Base-by-base conservation (phyloP, 2,888 invertebrate species). In the Brenthis hecate region DNA sequence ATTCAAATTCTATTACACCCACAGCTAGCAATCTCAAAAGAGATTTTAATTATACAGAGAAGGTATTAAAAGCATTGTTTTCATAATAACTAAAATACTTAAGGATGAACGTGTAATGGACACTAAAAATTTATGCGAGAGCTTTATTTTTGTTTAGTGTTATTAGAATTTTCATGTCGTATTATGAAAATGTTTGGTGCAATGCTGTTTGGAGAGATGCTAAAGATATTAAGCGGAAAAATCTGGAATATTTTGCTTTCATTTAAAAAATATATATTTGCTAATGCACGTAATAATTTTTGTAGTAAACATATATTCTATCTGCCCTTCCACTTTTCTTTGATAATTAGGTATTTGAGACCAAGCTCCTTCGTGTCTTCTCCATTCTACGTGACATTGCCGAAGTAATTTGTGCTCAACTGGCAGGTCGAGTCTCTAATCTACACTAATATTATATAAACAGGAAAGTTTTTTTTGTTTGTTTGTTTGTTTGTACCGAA, bases 91-190 rank as follows among this genome's bases (percentile, higher is more conserved):
- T 66, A 63, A 73, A 72, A 65, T 66, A 66, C 55, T 86, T 85
- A 85, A 78, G 81, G 79, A 84, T 86, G 80, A 88, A 84, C 85
- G 85, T 73, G 76, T 83, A 81, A 88, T 78, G 85, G 69, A 58
- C 67, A 75, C 78, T 84, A 72, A 77, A 85, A 73, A 83, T 70
- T 77, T 75, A 73, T 62, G 28, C 48, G 50, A 62, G 51, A 56
- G 54, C 43, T 62, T 70, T 68, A 66, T 62, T 58, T 47, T 62
- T 66, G 47, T 69, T 71, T 66, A 72, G 56, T 54, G 51, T 65
- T 65, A 69, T 65, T 56, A 50, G 56, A 61, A 64, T 65, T 28
- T 57, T 65, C 43, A 32, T 23, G 64, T 23, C 13, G 13, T 56
- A 47, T n/a, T 56, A 60, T 58, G n/a, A 13, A 50, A 61, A 65